Conservation (phyloP, 2,113 vertebrate genomes). For the Cichladusa arquata region DNA sequence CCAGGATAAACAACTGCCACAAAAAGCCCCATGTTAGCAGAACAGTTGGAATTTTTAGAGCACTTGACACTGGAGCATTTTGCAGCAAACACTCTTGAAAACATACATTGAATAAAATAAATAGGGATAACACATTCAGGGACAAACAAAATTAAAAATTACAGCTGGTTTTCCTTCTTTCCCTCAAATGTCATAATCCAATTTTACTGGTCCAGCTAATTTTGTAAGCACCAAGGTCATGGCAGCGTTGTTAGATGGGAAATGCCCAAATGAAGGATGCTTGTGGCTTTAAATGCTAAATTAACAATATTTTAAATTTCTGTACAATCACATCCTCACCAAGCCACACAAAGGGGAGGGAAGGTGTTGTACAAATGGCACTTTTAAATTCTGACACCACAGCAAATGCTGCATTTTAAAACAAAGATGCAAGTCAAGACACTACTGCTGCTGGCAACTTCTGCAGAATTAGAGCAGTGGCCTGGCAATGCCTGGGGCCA, state of each 20-base stretch:
- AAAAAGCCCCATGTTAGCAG: rapidly evolving
- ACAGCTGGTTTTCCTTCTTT: neutral
- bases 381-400: neutral
- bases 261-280: rapidly evolving
- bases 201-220: neutral
- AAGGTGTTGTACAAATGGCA: neutral
- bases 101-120: neutral
- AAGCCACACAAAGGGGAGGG: rapidly evolving
- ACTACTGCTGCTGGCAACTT: neutral
- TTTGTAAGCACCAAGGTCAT: neutral
- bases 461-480: neutral
- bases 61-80: neutral
- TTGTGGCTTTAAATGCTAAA: neutral
- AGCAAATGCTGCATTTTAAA: neutral
- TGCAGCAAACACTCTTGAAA: neutral
- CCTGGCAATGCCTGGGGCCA: neutral
- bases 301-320: neutral
- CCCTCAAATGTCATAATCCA: neutral
- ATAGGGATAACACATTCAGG: neutral
- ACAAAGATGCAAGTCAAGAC: neutral
- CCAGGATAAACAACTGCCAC: neutral
- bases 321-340: rapidly evolving
- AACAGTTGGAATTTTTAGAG: neutral
- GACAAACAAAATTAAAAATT: neutral
- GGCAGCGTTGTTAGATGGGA: neutral